Percentiles rank a stretch among this genome's conserved stretches.
Conservation (phyloP, 1,140 invertebrate species). For the Muscidifurax raptorellus region DNA sequence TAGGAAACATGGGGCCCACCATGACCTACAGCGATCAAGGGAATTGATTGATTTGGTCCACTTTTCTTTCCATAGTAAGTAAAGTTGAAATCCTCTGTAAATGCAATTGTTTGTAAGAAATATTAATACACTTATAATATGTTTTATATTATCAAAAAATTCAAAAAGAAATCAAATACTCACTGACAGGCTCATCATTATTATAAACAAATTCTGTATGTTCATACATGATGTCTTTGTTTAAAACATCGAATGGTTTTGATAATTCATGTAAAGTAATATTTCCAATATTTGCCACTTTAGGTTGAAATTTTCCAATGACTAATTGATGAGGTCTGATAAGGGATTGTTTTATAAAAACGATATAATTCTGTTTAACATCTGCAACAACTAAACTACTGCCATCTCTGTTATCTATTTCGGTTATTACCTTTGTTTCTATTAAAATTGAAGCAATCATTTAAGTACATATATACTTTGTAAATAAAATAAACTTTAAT, state of each 20-base stretch:
- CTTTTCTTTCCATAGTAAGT: constrained; percentile 79
- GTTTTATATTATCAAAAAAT: not conserved
- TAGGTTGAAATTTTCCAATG: constrained; percentile 61
- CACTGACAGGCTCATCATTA: constrained; percentile 67
- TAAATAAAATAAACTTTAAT: not conserved
- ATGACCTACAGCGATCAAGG: constrained; percentile 85
- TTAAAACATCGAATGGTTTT: constrained; percentile 51
- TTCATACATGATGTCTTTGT: constrained; percentile 64
- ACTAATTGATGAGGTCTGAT: constrained; percentile 58
- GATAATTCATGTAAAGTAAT: constrained; percentile 48
- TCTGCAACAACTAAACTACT: constrained; percentile 68
- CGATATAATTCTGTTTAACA: constrained; percentile 64
- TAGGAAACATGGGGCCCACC: constrained; percentile 88
- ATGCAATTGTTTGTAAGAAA: not conserved
- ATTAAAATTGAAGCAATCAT: not conserved
- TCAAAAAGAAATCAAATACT: constrained; percentile 51
- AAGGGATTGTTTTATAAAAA: constrained; percentile 63
- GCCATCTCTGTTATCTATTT: constrained; percentile 64
- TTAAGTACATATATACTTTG: not conserved
- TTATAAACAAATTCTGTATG: constrained; percentile 64
- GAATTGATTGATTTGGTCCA: constrained; percentile 70
- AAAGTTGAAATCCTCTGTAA: constrained; percentile 79
- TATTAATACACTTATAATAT: not conserved
- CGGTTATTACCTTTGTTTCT: constrained; percentile 68
- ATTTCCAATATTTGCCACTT: constrained; percentile 51